Evolutionary conservation across 2,113 vertebrate genomes (phyloP).

Genomic region (Deroptyus accipitrinus): DNA sequence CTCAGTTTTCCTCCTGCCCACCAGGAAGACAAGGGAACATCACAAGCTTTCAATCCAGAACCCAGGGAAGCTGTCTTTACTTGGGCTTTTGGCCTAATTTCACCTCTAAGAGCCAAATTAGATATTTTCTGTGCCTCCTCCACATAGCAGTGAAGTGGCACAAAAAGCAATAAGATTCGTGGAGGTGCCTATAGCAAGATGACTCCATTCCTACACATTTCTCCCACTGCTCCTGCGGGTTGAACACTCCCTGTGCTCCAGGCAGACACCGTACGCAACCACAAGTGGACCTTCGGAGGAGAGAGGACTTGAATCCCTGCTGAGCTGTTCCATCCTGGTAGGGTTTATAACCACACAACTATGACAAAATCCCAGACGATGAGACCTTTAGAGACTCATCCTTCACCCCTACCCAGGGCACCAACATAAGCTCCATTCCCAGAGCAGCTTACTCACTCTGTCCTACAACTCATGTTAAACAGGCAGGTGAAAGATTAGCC

Average conservation of each 20-base stretch:
- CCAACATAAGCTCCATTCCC: neutral
- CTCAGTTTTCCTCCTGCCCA: neutral
- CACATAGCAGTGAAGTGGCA: neutral
- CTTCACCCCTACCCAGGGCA: neutral
- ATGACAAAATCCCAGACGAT: conserved; percentile 2
- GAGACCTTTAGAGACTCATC: neutral
- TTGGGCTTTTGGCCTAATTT: neutral
- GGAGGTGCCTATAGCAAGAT: neutral
- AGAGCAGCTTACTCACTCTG: neutral
- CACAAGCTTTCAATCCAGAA: neutral
- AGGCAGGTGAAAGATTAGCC: neutral
- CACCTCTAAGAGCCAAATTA: neutral
- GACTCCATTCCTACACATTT: neutral
- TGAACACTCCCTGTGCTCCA: neutral
- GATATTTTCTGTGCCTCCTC: neutral
- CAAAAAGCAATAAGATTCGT: neutral
- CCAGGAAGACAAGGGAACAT: neutral
- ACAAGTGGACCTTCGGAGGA: neutral
- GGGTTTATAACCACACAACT: neutral
- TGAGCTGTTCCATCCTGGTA: neutral
- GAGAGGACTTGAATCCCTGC: neutral
- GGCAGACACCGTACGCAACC: neutral
- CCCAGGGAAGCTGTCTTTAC: neutral
- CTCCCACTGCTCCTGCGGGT: neutral
- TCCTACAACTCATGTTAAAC: neutral